Evolutionary conservation across 2,797 vertebrate species (phyloP), one percentile per base, ranked within the genome.

Genomic region (Onychomys leucogaster): DNA sequence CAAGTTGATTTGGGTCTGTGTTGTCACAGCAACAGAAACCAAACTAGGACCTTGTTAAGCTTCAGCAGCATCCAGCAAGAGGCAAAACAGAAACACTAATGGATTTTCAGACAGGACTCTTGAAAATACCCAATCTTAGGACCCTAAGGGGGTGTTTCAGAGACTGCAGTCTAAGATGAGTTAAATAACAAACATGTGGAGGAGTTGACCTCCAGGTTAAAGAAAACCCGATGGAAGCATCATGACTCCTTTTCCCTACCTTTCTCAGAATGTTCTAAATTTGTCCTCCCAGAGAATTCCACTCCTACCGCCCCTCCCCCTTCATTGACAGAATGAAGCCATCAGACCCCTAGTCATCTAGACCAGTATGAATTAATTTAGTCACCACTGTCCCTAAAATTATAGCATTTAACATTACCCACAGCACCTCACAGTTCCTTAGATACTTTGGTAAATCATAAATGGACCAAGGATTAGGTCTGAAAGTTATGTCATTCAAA

Each of bases 391-490:
- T 67, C 83, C 61, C 46, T 67, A 59, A 88, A 89, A 82, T 69
- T 82, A 6, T 81, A 90, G 77, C 63, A 77, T 88, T 61, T 27
- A 0, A 37, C 57, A 27, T 32, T 71, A 27, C 43, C 21, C 55
- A 37, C 37, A 9, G 27, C 41, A 27, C 67, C 77, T 90, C 73
- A 37, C 6, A 13, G 2, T 55, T 84, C 14, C 25, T 94, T 65
- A 32, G 55, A 27, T 88, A 21, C 57, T 87, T 97, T 86, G 46
- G 19, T 91, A 75, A 83, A 25, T 83, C 49, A 69, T 49, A 88
- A 90, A 55, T 85, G 59, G 14, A 5, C 43, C 34, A 52, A 84
- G 93, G 49, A 65, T 63, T 73, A 46, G 43, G 14, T 80, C 75
- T 67, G 43, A 85, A 90, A 52, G 77, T 34, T 69, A 78, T 49